Percentiles rank a stretch among this genome's conserved stretches.
Evolutionary conservation across 1,140 invertebrate genomes (phyloP).

Genomic region (Helicoverpa zea): DNA sequence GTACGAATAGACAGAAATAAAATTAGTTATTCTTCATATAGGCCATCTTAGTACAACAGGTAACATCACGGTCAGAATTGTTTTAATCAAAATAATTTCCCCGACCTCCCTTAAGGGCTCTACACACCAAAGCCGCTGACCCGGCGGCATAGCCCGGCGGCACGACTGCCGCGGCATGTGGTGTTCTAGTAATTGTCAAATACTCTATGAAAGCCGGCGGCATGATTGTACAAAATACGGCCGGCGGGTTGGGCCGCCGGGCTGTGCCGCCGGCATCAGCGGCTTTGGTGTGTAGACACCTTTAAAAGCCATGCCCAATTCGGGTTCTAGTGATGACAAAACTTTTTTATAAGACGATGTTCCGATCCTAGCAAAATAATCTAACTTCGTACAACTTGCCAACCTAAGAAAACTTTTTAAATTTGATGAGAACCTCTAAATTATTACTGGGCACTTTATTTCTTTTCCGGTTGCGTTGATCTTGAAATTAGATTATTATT

Average conservation of each 20-base stretch:
- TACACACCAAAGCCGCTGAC: too few relatives aligned
- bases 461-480: background rate
- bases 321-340: constrained; percentile 23
- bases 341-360: constrained; percentile 45
- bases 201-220: too few relatives aligned
- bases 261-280: too few relatives aligned
- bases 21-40: too few relatives aligned
- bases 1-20: too few relatives aligned
- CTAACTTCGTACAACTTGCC: constrained; percentile 46
- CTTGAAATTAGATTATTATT: constrained; percentile 17
- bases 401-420: constrained; percentile 36
- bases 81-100: background rate
- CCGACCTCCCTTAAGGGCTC: background rate
- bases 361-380: constrained; percentile 48
- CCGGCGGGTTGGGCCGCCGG: too few relatives aligned
- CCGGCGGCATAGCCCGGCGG: too few relatives aligned
- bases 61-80: background rate
- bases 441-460: constrained; percentile 23
- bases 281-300: too few relatives aligned
- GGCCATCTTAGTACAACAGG: background rate
- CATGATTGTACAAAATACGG: too few relatives aligned
- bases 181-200: too few relatives aligned
- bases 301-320: constrained; percentile 4
- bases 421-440: constrained; percentile 45
- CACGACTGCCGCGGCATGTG: too few relatives aligned